A percentile compares a stretch with the other conserved stretches of the same genome.
Conservation (phyloP, 2,888 invertebrate species). For the Oligia strigilis region DNA sequence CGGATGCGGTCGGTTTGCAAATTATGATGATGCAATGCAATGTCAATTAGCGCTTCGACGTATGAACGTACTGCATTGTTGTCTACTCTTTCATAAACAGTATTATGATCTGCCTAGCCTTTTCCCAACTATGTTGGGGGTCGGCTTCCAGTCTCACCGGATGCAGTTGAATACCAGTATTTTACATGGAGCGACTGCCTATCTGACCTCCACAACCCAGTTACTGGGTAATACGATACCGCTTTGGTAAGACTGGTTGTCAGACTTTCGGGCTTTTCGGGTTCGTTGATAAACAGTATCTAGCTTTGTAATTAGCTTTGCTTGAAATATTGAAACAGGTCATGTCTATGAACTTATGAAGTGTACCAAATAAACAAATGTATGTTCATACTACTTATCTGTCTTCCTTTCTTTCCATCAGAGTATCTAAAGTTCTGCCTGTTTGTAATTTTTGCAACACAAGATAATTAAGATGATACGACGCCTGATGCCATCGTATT, state of each 20-base stretch:
- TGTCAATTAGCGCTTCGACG: slow-evolving; percentile 4
- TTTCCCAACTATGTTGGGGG: too few species aligned
- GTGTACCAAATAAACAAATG: background rate
- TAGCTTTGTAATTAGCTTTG: too few species aligned
- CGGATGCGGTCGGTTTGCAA: slow-evolving; percentile 23
- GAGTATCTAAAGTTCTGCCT: background rate
- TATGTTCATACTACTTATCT: background rate
- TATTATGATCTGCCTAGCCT: background rate
- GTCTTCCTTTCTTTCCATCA: background rate
- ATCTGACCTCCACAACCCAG: too few species aligned
- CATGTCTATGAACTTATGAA: background rate
- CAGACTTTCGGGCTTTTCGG: too few species aligned
- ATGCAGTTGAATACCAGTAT: too few species aligned
- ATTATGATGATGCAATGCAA: slow-evolving; percentile 7
- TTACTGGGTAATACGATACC: too few species aligned
- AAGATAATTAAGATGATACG: background rate
- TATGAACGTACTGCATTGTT: slow-evolving; percentile 13
- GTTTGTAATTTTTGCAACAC: too few species aligned
- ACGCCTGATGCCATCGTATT: background rate
- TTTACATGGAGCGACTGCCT: too few species aligned
- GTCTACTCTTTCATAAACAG: background rate
- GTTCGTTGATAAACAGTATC: background rate
- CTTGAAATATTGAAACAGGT: background rate
- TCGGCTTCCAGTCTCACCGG: too few species aligned
- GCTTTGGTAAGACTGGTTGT: too few species aligned